Conservation (phyloP, 2,888 invertebrate genomes). For the Cephus pulcher region DNA sequence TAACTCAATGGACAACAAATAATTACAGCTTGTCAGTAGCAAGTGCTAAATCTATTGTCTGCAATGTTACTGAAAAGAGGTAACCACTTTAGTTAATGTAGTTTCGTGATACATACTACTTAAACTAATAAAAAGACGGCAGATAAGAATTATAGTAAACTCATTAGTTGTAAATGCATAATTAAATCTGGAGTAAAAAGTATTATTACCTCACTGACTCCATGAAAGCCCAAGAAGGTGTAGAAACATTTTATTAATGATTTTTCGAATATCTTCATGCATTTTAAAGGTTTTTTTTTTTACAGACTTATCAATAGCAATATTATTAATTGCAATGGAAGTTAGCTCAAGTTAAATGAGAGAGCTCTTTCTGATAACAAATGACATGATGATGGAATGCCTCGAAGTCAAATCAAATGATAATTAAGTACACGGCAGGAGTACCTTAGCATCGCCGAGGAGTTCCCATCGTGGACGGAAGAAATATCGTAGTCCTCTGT, state of each 20-base stretch:
- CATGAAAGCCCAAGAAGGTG: neutral
- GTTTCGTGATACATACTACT: neutral
- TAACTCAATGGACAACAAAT: neutral
- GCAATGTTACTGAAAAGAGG: neutral
- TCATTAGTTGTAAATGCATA: neutral
- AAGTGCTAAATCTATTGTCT: neutral
- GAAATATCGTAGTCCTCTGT: constrained; percentile 86
- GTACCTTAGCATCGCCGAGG: constrained; percentile 83
- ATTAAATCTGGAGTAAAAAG: neutral
- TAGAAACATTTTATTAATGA: neutral
- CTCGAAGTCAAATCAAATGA: neutral
- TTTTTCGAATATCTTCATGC: neutral
- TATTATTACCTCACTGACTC: neutral
- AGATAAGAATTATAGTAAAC: neutral
- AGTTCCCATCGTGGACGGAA: constrained; percentile 89
- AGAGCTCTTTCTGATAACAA: neutral
- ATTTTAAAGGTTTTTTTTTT: neutral
- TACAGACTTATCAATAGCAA: neutral
- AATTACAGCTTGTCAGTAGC: neutral
- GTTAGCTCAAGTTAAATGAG: neutral
- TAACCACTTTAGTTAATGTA: neutral
- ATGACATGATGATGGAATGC: neutral
- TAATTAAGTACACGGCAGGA: neutral
- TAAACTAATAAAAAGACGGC: neutral
- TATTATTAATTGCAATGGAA: neutral